Evolutionary conservation across 2,113 vertebrate species (phyloP), one percentile per base, ranked within the genome.

Genomic region (Hypocryptadius cinnamomeus): DNA sequence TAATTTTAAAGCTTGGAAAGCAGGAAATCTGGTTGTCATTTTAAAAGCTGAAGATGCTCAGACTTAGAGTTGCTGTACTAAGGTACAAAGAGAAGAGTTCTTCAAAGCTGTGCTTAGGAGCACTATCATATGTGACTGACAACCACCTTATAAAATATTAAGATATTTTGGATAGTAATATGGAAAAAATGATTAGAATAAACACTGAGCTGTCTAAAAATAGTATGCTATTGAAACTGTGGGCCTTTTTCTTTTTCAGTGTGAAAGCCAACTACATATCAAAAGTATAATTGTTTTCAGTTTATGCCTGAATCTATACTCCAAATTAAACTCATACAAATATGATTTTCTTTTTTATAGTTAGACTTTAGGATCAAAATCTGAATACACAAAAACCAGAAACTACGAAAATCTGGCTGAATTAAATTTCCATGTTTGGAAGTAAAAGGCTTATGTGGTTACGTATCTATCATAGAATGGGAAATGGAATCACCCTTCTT

Each of bases 391-490:
- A 92, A 88, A 65, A 74, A 65, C 35, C 42, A 93, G 57, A 87
- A 90, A 89, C 50, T 72, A 54, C 11, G 23, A 23, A 90, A 95
- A 95, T 88, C 45, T 90, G 54, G 3, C 21, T 87, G 73, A 94
- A 84, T 82, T 72, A 72, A 76, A 86, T 90, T 65, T 90, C 94
- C 92, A 88, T 93, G 79, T 96, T 93, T 96, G 87, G 91, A 96
- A 95, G 68, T 61, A 87, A 35, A 93, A 93, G 78, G 39, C 54
- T 89, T 76, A 33, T 48, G 50, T 31, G 23, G 40, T 90, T 94
- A 87, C 1, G 1, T 33, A 40, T 87, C 56, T 94, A 60, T 85
- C 56, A 94, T 24, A 94, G 74, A 93, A 85, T 92, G 68, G 60
- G 87, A 91, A 85, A 85, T 2, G 31, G 85, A 89, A 78, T 83